Percentiles rank a stretch among this genome's conserved stretches.
Evolutionary conservation across 2,113 vertebrate genomes (phyloP).

Genomic region (Gracilinanus agilis): DNA sequence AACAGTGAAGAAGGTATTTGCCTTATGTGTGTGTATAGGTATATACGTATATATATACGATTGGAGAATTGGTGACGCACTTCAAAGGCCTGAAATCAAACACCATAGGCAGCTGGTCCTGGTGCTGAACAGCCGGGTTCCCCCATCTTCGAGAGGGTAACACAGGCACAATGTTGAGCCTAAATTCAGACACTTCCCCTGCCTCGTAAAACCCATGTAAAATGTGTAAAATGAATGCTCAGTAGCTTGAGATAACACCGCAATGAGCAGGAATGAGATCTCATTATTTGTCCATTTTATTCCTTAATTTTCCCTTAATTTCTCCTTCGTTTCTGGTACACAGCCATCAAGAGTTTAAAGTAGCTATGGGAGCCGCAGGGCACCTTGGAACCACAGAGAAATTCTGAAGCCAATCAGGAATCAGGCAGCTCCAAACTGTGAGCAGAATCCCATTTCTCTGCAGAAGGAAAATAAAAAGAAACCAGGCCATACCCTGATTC

Average conservation of each 20-base stretch:
- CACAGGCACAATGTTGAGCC: background rate
- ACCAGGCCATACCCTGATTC: background rate
- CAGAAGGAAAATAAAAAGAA: background rate
- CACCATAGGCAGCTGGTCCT: background rate
- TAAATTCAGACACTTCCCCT: background rate
- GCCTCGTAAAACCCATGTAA: background rate
- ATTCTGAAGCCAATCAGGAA: background rate
- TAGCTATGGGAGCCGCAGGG: slow-evolving; percentile 61
- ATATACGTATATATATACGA: no score
- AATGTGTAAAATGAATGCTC: background rate
- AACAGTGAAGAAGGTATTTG: background rate
- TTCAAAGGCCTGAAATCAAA: background rate
- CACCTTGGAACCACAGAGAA: slow-evolving; percentile 60
- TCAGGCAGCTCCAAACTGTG: background rate
- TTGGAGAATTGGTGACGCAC: background rate
- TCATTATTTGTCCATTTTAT: slow-evolving; percentile 79
- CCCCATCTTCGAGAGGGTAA: background rate
- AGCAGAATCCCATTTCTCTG: background rate
- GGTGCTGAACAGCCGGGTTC: background rate
- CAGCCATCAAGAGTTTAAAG: slow-evolving; percentile 62
- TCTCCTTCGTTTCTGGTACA: slow-evolving; percentile 73
- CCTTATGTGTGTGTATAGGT: background rate
- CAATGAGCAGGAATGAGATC: slow-evolving; percentile 76
- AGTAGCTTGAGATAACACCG: slow-evolving; percentile 80
- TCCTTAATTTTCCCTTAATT: slow-evolving; percentile 69